A percentile compares a stretch with the other conserved stretches of the same genome.
These are phyloP conservation scores for Copsychus sechellarum DNA, from an alignment of 2,113 vertebrate species.

Conservation along the genomic window DNA sequence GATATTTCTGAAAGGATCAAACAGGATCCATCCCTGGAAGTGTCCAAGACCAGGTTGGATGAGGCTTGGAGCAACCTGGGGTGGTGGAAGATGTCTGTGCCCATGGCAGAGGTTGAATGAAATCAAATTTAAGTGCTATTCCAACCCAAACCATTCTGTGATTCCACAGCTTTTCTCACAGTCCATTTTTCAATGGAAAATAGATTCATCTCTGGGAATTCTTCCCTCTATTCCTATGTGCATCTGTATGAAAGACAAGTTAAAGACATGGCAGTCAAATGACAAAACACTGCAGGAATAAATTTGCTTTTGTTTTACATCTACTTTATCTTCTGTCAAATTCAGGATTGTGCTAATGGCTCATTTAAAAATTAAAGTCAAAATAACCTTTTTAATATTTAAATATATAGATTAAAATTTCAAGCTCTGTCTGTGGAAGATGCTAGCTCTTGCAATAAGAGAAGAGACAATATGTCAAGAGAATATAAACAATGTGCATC, in stretches of 20 bases:
- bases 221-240: background rate
- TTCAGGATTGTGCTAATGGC: constrained; percentile 36
- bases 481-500: background rate
- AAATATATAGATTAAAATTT: constrained; percentile 53
- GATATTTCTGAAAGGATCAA: background rate
- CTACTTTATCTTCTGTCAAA: constrained; percentile 9
- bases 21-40: background rate
- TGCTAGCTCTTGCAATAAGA: background rate
- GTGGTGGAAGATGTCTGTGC: background rate
- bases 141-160: background rate
- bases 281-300: background rate
- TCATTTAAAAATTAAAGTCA: constrained; percentile 59
- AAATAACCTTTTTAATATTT: constrained; percentile 60
- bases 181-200: constrained; percentile 27
- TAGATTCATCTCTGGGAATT: background rate
- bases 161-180: background rate
- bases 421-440: constrained; percentile 15
- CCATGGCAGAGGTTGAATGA: background rate
- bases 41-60: background rate
- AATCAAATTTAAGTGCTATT: background rate
- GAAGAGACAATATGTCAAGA: constrained; percentile 4
- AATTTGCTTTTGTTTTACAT: constrained; percentile 15
- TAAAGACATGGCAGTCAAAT: constrained; percentile 21
- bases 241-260: background rate
- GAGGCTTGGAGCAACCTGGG: background rate